Percentiles rank a stretch among this genome's conserved stretches.
Evolutionary conservation across 2,888 invertebrate genomes (phyloP).

Genomic region (Ophraella communa): DNA sequence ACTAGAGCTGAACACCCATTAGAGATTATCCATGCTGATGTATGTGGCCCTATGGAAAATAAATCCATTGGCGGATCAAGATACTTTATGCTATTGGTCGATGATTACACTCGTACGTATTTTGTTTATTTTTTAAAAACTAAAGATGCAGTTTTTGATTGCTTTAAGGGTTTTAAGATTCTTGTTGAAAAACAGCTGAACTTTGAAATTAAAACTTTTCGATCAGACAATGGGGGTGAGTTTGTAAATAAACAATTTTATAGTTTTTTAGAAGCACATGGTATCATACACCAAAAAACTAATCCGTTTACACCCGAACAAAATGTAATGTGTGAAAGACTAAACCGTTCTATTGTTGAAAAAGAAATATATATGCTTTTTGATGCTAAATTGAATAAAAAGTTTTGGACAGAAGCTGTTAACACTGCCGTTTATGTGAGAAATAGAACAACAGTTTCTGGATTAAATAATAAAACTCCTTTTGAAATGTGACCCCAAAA

Average conservation of each 20-base stretch:
- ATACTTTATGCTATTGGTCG: conserved; percentile 49
- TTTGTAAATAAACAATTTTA: conserved; percentile 21
- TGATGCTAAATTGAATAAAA: conserved; percentile 38
- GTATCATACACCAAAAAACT: conserved; percentile 34
- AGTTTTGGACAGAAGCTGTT: conserved; percentile 42
- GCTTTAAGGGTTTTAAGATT: conserved; percentile 44
- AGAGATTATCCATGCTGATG: conserved; percentile 31
- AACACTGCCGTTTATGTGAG: conserved; percentile 40
- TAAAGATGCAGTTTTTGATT: conserved; percentile 42
- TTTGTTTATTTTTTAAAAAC: conserved; percentile 46
- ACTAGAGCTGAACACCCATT: background rate
- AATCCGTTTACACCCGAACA: conserved; percentile 35
- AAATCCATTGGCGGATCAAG: conserved; percentile 33
- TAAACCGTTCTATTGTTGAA: conserved; percentile 41
- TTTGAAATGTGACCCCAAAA: conserved; percentile 45
- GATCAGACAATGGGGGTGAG: background rate
- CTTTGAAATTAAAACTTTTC: conserved; percentile 32
- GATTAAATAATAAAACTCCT: conserved; percentile 43
- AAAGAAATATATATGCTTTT: conserved; percentile 41
- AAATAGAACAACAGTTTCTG: conserved; percentile 29
- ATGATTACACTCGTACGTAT: conserved; percentile 46
- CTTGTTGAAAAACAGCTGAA: conserved; percentile 45
- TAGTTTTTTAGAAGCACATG: conserved; percentile 29
- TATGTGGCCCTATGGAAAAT: conserved; percentile 36
- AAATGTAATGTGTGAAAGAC: conserved; percentile 35